Base-by-base conservation (phyloP, 2,888 invertebrate species). In the Epinotia brunnichana region DNA sequence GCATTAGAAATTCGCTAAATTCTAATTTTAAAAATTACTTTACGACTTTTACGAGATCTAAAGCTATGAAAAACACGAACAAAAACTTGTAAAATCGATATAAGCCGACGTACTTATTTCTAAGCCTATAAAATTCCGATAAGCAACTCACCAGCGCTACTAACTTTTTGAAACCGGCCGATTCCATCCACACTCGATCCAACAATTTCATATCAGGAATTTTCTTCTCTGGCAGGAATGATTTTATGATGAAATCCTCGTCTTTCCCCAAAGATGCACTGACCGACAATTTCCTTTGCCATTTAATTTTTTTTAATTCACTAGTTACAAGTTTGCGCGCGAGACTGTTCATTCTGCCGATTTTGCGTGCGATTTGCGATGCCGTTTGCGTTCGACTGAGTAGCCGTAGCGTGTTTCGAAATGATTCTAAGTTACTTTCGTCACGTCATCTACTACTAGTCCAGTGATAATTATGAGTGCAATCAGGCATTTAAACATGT, bases 141-240 rank as follows among this genome's bases (percentile, higher is more conserved):
- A 48, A n/a, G n/a, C n/a, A 59, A 88, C 92, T 87, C 81, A 93
- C 92, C 75, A 93, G 78, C 21, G 92, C 91, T 56, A 91, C 82
- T 78, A 86, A 87, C 77, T 90, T 87, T 69, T 83, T 82, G 75
- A 85, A 92, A 63, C 77, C 76, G 17, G 83, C 78, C 13, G 85
- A 85, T 54, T 91, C 82, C 17, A 76, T 77, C 89, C 89, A 92
- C 39, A 93, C 67, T 3, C 85, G 83, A 68, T 93, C 91, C 77
- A 89, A 74, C 78, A 92, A 85, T 69, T 87, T 83, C 75, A 78
- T 80, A 74, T 89, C 85, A 0, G 91, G 88, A 56, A 90, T 78
- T 24, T 85, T 83, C 35, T 89, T 79, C 77, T 92, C 91, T 13
- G 85, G 78, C 24, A 91, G 69, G 10, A 86, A 77, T 0, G 92